Base-by-base conservation (phyloP, 2,113 vertebrate genomes). In the Charina bottae region DNA sequence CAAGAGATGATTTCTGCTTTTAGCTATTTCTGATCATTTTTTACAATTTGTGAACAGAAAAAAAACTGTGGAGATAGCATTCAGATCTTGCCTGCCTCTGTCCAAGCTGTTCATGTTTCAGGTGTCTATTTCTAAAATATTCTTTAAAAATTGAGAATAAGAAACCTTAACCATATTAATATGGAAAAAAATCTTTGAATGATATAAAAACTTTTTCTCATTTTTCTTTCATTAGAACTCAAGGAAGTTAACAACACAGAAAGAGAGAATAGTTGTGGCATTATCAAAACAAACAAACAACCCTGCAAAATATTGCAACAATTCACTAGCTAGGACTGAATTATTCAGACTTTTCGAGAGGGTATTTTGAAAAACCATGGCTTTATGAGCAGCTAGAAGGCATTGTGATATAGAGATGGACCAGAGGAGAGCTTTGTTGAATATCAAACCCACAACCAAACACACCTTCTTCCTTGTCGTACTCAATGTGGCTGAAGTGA, bases 81-180 rank as follows among this genome's bases (percentile, higher is more conserved):
- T 89, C 33, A 89, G 26, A 33, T 68, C 28, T 54, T 60, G 37
- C 23, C 86, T 59, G 55, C 7, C 19, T 87, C 85, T 88, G 26
- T 17, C 15, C 37, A 88, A 49, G 15, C 64, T 37, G 5, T 64
- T 87, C 26, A 28, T 56, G 10, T 46, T 37, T 26, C 53, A 56
- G 55, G 17, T 21, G 9, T 19, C 15, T 15, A 42, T 46, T 87
- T 56, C 87, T 78, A 91, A 87, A 91, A 91, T 78, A 87, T 68
- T 68, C 62, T 68, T 68, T n/a, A 68, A 68, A n/a, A n/a, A 2
- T 68, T 64, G n/a, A 85, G 23, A 11, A 15, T 90, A 24, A 89
- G 91, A 88, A n/a, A 72, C 1, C 84, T 93, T 93, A 46, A 91
- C 33, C 83, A 60, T 91, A 26, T n/a, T 90, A 87, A 7, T 1